Conservation (phyloP, 1,140 invertebrate species). For the Brachionus manjavacas region DNA sequence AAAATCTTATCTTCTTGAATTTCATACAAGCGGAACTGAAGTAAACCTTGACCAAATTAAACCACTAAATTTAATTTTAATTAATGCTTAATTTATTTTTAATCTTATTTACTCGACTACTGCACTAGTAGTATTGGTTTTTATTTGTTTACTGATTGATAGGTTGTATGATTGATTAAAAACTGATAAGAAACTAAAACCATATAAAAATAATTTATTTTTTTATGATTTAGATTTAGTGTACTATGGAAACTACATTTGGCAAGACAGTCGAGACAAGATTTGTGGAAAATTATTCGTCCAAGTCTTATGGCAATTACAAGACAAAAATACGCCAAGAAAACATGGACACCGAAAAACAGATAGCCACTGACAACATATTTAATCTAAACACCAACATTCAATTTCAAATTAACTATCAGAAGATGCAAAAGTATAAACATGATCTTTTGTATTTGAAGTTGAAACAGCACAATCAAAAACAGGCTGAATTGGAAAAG, state of each 20-base stretch:
- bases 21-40: conserved; percentile 8
- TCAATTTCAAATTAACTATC: conserved; percentile 2
- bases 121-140: background rate
- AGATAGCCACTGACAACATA: background rate
- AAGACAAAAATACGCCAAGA: background rate
- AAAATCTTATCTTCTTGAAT: conserved; percentile 11
- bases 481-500: background rate
- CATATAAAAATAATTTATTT: background rate
- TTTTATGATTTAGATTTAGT: background rate
- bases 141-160: conserved; percentile 12
- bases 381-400: background rate
- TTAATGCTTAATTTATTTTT: conserved; percentile 35
- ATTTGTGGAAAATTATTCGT: background rate
- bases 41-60: background rate
- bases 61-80: conserved; percentile 9
- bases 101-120: background rate
- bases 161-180: conserved; percentile 6
- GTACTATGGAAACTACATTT: conserved; percentile 20
- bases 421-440: background rate
- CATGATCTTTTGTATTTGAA: conserved; percentile 4
- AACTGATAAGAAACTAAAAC: conserved; percentile 17
- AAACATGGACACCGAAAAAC: background rate
- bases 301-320: background rate
- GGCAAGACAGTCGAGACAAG: conserved; percentile 1
- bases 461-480: background rate